Base-by-base conservation (phyloP, 2,888 invertebrate species). In the Oscheius onirici region DNA sequence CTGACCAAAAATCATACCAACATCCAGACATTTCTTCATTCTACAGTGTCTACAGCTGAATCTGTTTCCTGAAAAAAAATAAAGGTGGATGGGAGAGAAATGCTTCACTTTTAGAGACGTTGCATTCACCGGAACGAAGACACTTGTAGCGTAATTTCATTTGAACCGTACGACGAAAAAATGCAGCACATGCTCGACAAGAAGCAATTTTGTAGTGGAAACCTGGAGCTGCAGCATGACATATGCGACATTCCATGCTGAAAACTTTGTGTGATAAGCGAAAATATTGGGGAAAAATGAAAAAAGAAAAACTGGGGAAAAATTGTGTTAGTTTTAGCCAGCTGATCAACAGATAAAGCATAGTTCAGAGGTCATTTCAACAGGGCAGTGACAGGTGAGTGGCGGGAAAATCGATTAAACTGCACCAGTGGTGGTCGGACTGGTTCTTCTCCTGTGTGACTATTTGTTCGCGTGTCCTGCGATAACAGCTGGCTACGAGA, bases 171-270 rank as follows among this genome's bases (percentile, higher is more conserved):
- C 63, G 20, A 11, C 49, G 15, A 34, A 63, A 63, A 15, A 63
- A 63, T 10, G 63, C 63, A 13, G 63, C 46, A 49, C 63, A 63
- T 17, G 63, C 49, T 17, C 63, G 24, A 34, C 63, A 63, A 17
- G 49, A n/a, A 17, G 17, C 46, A 26, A 26, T 49, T 26, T 63
- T 46, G 49, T 49, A 63, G 28, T 63, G 63, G 34, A 49, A 63
- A 13, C 63, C 63, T 24, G 26, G 15, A 22, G 24, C 63, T n/a
- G 49, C 26, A 28, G n/a, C 34, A 3, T 13, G 15, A 49, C 63
- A 63, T 2, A 63, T 24, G 1, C 34, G 49, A 26, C 63, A 63
- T 26, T 46, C 46, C 63, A 63, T 63, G 10, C 28, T 13, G 8
- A 55, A 46, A 34, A n/a, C n/a, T n/a, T n/a, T n/a, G n/a, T n/a